Base-by-base conservation (phyloP, 2,113 vertebrate species). In the Butastur rufipennis region DNA sequence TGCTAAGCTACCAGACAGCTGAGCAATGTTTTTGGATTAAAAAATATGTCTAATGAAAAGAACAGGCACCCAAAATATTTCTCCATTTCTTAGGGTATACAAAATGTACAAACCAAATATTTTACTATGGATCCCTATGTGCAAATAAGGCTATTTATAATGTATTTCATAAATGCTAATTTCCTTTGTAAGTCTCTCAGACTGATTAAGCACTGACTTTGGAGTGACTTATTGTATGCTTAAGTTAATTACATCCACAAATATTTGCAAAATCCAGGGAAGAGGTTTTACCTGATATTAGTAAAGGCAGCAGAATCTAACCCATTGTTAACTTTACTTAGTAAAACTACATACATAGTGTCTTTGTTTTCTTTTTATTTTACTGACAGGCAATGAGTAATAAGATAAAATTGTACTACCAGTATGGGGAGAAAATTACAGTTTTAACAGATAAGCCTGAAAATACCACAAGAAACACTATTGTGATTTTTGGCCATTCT, bases 181-280 rank as follows among this genome's bases (percentile, higher is more conserved):
- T 95, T 92, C 72, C 73, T 92, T 86, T 95, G 52, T 94, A 90
- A 94, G 81, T 94, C 84, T 91, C 84, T 95, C 91, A 71, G 42
- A 84, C 91, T 94, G 86, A 94, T 93, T 85, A 95, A 87, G 65
- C 83, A 84, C 89, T 93, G 86, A 94, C 93, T 95, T 96, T 91
- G 72, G 72, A 97, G 93, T 96, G 91, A 96, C 91, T 96, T 96
- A 88, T 84, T 91, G 80, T 96, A 88, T 61, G 90, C 82, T 95
- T 96, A 95, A 96, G 81, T 92, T 94, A 96, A 95, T 93, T 95
- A 92, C 83, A 88, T 93, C 15, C 59, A 90, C 96, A 95, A 95
- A 95, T 96, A 93, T 96, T 95, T 97, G 92, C 83, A 92, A 95
- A 91, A 92, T 96, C n/a, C 55, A 42, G 34, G 61, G 25, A 87